A percentile compares a stretch with the other conserved stretches of the same genome.
Evolutionary conservation across 1,140 invertebrate species (phyloP).

Genomic region (Mercenaria mercenaria): DNA sequence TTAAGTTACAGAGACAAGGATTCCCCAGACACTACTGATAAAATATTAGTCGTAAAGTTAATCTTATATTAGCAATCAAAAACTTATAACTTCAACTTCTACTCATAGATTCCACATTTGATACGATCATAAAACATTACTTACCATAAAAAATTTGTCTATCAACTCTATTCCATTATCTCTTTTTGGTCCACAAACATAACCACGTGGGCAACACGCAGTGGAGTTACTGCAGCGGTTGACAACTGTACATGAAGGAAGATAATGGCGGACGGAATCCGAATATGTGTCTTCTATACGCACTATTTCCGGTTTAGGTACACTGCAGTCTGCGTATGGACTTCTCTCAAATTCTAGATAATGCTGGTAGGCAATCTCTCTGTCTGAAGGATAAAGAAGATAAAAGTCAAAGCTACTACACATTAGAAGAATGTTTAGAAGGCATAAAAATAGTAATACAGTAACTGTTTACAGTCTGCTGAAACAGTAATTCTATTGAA

Average conservation of each 20-base stretch:
- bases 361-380: conserved; percentile 20
- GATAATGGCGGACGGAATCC: neutral
- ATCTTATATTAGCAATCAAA: too few relatives aligned
- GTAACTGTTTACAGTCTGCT: neutral
- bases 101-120: too few relatives aligned
- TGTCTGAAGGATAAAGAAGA: conserved; percentile 34
- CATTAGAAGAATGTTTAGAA: neutral
- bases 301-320: conserved; percentile 28
- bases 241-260: conserved; percentile 27
- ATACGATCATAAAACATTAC: neutral
- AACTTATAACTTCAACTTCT: too few relatives aligned
- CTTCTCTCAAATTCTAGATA: neutral
- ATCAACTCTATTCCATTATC: conserved; percentile 39
- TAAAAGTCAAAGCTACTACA: neutral
- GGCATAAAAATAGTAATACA: neutral
- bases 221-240: conserved; percentile 22
- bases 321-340: neutral
- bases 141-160: conserved; percentile 35
- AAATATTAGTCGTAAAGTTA: too few relatives aligned
- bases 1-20: too few relatives aligned
- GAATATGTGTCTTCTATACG: neutral
- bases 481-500: neutral
- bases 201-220: conserved; percentile 8
- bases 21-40: too few relatives aligned
- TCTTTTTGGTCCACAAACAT: conserved; percentile 9